These are phyloP conservation scores for Eristalis intricaria DNA, from an alignment of 2,888 invertebrate genomes.

Conservation along the genomic window DNA sequence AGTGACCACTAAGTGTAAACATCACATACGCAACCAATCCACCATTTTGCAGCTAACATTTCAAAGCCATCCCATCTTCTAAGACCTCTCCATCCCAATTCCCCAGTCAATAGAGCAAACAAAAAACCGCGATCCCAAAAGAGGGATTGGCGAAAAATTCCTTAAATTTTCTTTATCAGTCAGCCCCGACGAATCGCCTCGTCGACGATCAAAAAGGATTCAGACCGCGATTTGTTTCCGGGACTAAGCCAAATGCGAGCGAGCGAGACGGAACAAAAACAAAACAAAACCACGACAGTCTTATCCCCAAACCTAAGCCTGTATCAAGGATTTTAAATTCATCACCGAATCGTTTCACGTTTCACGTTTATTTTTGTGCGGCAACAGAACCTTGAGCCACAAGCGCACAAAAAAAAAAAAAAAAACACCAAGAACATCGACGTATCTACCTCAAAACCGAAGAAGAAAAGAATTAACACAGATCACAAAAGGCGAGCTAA, in stretches of 20 bases:
- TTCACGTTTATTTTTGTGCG: slow-evolving; percentile 5
- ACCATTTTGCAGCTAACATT: neutral
- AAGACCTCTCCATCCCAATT: neutral
- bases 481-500: slow-evolving; percentile 72
- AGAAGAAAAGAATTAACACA: slow-evolving; percentile 64
- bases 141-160: slow-evolving; percentile 20
- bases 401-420: slow-evolving; percentile 39
- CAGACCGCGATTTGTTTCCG: slow-evolving; percentile 46
- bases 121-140: slow-evolving; percentile 2
- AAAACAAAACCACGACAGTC: slow-evolving; percentile 1
- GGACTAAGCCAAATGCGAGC: slow-evolving; percentile 4
- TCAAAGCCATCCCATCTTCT: neutral
- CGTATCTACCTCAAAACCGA: slow-evolving; percentile 26
- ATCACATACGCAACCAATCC: neutral
- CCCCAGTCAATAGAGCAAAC: neutral
- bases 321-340: slow-evolving; percentile 36
- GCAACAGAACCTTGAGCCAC: slow-evolving; percentile 41
- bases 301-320: slow-evolving; percentile 25
- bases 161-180: slow-evolving; percentile 1
- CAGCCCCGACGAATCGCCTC: slow-evolving; percentile 5
- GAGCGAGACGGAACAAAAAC: neutral
- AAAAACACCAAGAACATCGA: neutral
- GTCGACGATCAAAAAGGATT: slow-evolving; percentile 3
- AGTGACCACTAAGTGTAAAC: too few species aligned
- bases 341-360: slow-evolving; percentile 55